Conservation (phyloP, 2,113 vertebrate species). For the Megatriorchis doriae region DNA sequence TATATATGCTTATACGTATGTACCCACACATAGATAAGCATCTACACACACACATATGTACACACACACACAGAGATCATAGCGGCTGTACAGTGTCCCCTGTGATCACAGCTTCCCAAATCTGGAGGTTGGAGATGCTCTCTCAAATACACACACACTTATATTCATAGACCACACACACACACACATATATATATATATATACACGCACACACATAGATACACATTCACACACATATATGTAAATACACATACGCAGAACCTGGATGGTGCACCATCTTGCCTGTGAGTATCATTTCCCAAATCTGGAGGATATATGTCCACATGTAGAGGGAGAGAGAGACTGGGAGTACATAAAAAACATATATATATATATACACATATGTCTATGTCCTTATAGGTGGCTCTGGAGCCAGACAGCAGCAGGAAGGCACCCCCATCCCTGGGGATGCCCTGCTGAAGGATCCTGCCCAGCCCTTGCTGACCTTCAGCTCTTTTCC, state of each 20-base stretch:
- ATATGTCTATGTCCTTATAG: fast-evolving
- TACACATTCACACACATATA: too few species aligned
- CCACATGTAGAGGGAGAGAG: too few species aligned
- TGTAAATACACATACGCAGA: background rate
- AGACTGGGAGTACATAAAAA: too few species aligned
- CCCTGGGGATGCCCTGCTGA: background rate
- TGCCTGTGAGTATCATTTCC: background rate
- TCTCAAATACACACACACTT: background rate
- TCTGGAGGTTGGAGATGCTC: too few species aligned
- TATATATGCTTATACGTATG: fast-evolving
- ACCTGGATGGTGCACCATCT: background rate
- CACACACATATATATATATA: too few species aligned
- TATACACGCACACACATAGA: too few species aligned
- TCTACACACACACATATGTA: too few species aligned
- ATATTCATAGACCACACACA: too few species aligned
- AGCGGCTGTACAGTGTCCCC: background rate
- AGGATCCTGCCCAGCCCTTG: background rate
- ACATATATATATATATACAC: too few species aligned
- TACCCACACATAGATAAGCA: background rate
- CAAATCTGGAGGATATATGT: too few species aligned
- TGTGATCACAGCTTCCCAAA: background rate
- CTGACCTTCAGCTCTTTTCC: background rate
- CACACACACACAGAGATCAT: background rate
- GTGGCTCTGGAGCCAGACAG: fast-evolving
- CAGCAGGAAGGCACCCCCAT: fast-evolving